Evolutionary conservation across 2,888 invertebrate species (phyloP).

Genomic region (Aromia moschata): DNA sequence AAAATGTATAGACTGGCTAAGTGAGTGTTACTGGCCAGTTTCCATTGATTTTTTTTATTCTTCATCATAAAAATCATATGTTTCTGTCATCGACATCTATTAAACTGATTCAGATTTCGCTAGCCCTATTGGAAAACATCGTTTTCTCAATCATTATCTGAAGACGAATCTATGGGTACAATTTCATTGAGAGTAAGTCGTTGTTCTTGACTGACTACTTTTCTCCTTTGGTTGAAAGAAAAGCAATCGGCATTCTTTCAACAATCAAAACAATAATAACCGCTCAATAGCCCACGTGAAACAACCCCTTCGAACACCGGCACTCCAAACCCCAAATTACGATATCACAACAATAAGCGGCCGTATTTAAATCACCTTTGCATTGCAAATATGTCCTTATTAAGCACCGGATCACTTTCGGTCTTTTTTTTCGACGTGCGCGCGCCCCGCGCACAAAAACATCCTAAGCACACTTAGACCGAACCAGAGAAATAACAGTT

Average conservation of each 20-base stretch:
- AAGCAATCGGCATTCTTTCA: background rate
- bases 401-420: slow-evolving; percentile 29
- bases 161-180: no score
- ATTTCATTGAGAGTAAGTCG: no score
- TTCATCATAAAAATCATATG: no score
- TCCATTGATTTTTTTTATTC: no score
- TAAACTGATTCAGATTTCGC: no score
- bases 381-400: slow-evolving; percentile 25
- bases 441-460: slow-evolving; percentile 29
- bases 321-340: slow-evolving; percentile 28
- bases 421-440: slow-evolving; percentile 26
- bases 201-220: no score
- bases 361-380: slow-evolving; percentile 31
- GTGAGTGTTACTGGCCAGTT: no score
- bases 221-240: background rate
- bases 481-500: slow-evolving; percentile 8
- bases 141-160: no score
- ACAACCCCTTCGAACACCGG: slow-evolving; percentile 2
- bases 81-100: no score
- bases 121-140: no score
- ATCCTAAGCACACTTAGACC: slow-evolving; percentile 28
- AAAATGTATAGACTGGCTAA: no score
- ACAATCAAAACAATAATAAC: slow-evolving; percentile 1
- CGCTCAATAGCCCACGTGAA: slow-evolving; percentile 1
- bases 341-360: slow-evolving; percentile 27